Evolutionary conservation across 2,888 invertebrate species (phyloP), one percentile per base, ranked within the genome.

Genomic region (Brachyptera putata): DNA sequence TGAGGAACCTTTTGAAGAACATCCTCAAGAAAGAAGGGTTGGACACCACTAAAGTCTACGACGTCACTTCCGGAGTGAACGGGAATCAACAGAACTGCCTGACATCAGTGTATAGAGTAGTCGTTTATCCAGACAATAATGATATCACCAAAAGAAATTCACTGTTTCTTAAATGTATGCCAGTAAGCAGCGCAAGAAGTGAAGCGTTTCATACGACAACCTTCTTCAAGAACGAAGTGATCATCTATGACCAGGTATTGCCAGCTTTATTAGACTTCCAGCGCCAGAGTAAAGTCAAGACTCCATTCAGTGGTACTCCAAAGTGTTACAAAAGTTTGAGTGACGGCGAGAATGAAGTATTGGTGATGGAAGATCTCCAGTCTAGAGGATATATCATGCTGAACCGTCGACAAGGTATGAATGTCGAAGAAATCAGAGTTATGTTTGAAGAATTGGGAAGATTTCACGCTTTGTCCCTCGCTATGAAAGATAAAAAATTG

Each of bases 381-480:
- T 66, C 77, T 30, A 67, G 75, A 0, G 74, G 75, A 34, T 84
- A 77, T 65, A 75, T 73, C 0, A 66, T 75, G 4, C 77, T 80
- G 0, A 69, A 58, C 5, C 57, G 82, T 1, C 80, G 78, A 65
- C 76, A 79, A 62, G 80, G 80, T 0, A 76, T 82, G 1, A 77
- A 80, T 50, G 66, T 76, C 1, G 75, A 76, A 1, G 81, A 83
- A 64, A 80, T 79, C 53, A 70, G 74, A 60, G 57, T 79, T 1
- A 78, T 78, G 0, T 73, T 83, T 64, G 78, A 78, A 67, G 76
- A 76, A 0, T 67, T 84, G 48, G 84, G 83, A 0, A 77, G 82
- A 65, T 82, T 77, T 61, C 84, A 85, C 68, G 84, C 81, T 0
- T 63, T 84, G 2, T 81, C 83, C 0, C 77, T 83, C 57, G 83